Evolutionary conservation across 2,113 vertebrate species (phyloP).

Genomic region (Callaeas wilsoni): DNA sequence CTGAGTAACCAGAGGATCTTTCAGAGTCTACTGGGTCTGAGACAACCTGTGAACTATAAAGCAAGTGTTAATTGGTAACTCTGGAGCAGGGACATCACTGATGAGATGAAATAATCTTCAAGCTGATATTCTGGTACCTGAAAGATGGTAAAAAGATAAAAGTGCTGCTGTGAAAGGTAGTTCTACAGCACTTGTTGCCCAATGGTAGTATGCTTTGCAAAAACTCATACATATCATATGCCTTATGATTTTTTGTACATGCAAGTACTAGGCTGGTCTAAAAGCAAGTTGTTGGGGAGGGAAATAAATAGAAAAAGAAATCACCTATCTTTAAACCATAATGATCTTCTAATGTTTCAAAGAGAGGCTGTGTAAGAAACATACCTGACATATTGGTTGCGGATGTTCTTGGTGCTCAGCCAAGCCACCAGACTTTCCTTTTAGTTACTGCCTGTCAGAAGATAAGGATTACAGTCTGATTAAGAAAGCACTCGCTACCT

Average conservation of each 20-base stretch:
- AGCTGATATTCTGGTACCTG: neutral
- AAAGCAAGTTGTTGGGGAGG: neutral
- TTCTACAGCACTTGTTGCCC: neutral
- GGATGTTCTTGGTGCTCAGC: neutral
- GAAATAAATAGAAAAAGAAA: neutral
- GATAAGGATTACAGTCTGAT: neutral
- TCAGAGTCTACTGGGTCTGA: constrained; percentile 67
- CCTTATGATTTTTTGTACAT: neutral
- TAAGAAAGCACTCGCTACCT: neutral
- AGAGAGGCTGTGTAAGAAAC: neutral
- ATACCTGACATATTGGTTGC: neutral
- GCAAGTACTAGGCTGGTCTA: neutral
- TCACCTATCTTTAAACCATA: neutral
- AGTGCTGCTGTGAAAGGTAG: neutral
- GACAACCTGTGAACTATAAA: constrained; percentile 52
- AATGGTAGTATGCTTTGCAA: fast-evolving
- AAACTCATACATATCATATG: neutral
- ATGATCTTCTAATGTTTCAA: neutral
- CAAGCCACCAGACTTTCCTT: neutral
- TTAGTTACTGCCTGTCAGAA: neutral
- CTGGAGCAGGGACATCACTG: neutral
- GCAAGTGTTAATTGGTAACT: neutral
- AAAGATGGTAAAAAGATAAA: neutral
- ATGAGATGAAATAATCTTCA: neutral
- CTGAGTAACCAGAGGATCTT: constrained; percentile 73